Base-by-base conservation (phyloP, 2,888 invertebrate species). In the Chaetogeoica ovagalla region DNA sequence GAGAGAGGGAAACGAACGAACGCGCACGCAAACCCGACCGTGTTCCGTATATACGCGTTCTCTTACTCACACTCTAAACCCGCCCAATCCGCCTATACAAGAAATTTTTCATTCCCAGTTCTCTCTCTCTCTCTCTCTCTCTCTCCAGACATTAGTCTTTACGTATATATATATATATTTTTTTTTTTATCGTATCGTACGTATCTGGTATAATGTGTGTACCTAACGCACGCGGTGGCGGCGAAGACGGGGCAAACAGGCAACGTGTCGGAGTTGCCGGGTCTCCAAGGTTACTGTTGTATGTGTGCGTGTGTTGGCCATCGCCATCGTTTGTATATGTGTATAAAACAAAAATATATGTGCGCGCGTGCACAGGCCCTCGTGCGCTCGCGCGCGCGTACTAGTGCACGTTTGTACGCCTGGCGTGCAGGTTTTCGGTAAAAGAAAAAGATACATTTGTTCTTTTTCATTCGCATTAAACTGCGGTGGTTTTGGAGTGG, bases 41-140 rank as follows among this genome's bases (percentile, higher is more conserved):
- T 11, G 9, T 43, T 8, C 11, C 6, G 43, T 11, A 1, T 30
- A 30, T 30, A 30, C 13, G 1, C 48, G 8, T 11, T 48, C 48
- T 48, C 66, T 59, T 48, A 30, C 60, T 76, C n/a, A 30, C 23
- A 8, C 11, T 39, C 66, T 68, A 48, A 77, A 69, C 70, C 77
- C 77, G 77, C 77, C 77, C 77, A 79, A 70, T 55, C 62, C 70
- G 77, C 77, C 77, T 79, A 79, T 79, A 79, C 77, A 43, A 55
- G 30, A 79, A 79, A 48, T 48, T 48, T 79, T 79, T 79, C 77
- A 70, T 79, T 79, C 62, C 62, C 55, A 75, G 75, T 57, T 57
- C 43, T 57, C 65, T 65, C 59, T 5, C 17, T 30, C 30, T 30
- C 30, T 30, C 30, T 30, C 30, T 30, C 30, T 30, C 30, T 30